Conservation (phyloP, 2,113 vertebrate species). For the Paraplagusia blochii region DNA sequence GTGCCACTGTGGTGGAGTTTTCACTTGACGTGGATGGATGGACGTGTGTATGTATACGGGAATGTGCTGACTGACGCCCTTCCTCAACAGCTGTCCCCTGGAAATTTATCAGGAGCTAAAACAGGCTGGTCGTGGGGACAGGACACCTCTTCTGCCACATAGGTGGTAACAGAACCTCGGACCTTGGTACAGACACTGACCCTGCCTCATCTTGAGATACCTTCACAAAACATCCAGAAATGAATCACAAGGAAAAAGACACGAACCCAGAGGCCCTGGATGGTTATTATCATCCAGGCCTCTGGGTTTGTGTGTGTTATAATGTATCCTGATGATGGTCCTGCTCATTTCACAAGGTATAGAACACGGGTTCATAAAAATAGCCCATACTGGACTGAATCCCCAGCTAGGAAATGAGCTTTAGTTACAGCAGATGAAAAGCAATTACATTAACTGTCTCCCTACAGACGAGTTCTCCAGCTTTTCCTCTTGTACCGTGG, state of each 20-base stretch:
- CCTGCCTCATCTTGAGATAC: slow-evolving; percentile 18
- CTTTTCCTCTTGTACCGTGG: slow-evolving; percentile 36
- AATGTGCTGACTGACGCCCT: slow-evolving; percentile 70
- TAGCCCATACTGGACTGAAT: slow-evolving; percentile 55
- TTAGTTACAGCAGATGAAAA: slow-evolving; percentile 70
- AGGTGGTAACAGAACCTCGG: slow-evolving; percentile 60
- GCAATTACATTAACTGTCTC: slow-evolving; percentile 71
- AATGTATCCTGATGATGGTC: slow-evolving; percentile 17
- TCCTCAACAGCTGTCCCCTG: slow-evolving; percentile 65
- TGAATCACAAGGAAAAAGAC: slow-evolving; percentile 37
- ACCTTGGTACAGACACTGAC: slow-evolving; percentile 8
- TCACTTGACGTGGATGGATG: slow-evolving; percentile 26
- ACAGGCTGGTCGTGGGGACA: slow-evolving; percentile 46
- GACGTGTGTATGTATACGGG: slow-evolving; percentile 50
- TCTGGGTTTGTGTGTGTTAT: slow-evolving; percentile 1
- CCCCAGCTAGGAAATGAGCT: slow-evolving; percentile 57
- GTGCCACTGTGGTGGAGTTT: slow-evolving; percentile 46
- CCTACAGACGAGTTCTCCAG: slow-evolving; percentile 44
- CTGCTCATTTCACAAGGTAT: slow-evolving; percentile 24
- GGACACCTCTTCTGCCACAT: slow-evolving; percentile 44
- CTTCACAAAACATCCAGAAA: slow-evolving; percentile 39
- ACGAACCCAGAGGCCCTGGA: slow-evolving; percentile 15
- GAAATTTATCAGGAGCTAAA: slow-evolving; percentile 75
- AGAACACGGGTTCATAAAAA: slow-evolving; percentile 58
- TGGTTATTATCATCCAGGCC: neutral